Conservation (phyloP, 1,140 invertebrate genomes). For the Pantala flavescens region DNA sequence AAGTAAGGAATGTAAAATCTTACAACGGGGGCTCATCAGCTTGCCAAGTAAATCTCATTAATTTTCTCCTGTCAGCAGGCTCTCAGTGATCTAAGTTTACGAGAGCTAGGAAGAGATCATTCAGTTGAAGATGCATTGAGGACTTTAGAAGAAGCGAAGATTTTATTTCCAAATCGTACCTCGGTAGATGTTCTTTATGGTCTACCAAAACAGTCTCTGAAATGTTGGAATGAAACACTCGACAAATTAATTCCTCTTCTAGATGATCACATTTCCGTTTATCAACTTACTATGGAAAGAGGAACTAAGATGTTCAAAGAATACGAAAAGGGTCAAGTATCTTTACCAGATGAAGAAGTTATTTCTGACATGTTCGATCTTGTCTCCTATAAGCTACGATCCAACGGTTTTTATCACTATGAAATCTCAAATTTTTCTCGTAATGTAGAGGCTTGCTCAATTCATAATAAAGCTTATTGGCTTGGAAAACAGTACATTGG, state of each 20-base stretch:
- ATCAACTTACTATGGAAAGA: constrained; percentile 32
- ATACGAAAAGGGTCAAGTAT: constrained; percentile 21
- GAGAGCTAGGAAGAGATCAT: not conserved
- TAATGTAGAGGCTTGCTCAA: constrained; percentile 24
- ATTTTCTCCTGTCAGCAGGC: not conserved
- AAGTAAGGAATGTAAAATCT: not conserved
- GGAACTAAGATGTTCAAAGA: constrained; percentile 29
- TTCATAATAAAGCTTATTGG: constrained; percentile 32
- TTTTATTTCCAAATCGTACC: constrained; percentile 25
- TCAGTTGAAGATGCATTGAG: not conserved
- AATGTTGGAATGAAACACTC: constrained; percentile 27
- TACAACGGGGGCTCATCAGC: constrained; percentile 18
- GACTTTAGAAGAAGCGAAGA: constrained; percentile 19
- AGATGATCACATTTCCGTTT: constrained; percentile 32
- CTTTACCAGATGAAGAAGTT: not conserved
- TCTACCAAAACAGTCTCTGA: constrained; percentile 27
- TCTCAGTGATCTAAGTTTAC: not conserved
- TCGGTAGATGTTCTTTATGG: constrained; percentile 34
- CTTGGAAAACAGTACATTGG: constrained; percentile 31
- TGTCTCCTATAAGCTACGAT: not conserved
- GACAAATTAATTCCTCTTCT: constrained; percentile 25
- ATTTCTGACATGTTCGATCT: not conserved
- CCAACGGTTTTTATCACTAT: not conserved
- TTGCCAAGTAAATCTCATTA: constrained; percentile 10
- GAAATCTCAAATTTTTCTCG: constrained; percentile 11